Percentiles rank a stretch among this genome's conserved stretches.
Evolutionary conservation across 2,888 invertebrate genomes (phyloP).

Genomic region (Amiota mariae): DNA sequence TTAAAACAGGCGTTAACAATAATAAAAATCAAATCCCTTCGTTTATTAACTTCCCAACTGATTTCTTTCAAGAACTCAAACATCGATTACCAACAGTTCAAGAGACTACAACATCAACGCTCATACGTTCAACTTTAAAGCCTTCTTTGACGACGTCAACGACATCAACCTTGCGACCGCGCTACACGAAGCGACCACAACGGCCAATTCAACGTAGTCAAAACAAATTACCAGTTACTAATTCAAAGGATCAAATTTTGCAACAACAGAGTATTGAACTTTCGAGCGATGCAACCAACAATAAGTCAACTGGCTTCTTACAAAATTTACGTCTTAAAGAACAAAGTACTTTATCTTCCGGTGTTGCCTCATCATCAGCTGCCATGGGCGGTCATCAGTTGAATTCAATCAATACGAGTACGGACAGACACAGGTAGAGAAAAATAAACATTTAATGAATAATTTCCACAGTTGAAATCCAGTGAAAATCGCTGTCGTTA

Average conservation of each 20-base stretch:
- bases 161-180: conserved; percentile 71
- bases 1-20: neutral
- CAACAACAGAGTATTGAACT: conserved; percentile 29
- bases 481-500: neutral
- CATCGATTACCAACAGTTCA: conserved; percentile 57
- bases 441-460: neutral
- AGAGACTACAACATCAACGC: conserved; percentile 29
- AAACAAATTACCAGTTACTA: conserved; percentile 71
- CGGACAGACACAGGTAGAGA: conserved; percentile 67
- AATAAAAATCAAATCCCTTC: conserved; percentile 67
- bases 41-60: conserved; percentile 72
- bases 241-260: conserved; percentile 48
- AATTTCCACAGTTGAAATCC: neutral
- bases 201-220: conserved; percentile 72
- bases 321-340: conserved; percentile 46
- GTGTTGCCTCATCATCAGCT: conserved; percentile 44
- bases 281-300: conserved; percentile 42
- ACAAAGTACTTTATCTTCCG: conserved; percentile 32
- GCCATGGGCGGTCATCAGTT: conserved; percentile 54
- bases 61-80: conserved; percentile 72
- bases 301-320: conserved; percentile 71
- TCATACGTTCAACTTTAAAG: conserved; percentile 36
- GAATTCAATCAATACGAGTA: conserved; percentile 57
- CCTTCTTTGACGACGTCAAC: conserved; percentile 44
- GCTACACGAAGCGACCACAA: conserved; percentile 73